Percentiles rank a stretch among this genome's conserved stretches.
Evolutionary conservation across 2,113 vertebrate genomes (phyloP).

Genomic region (Cyprinodon variegatus): DNA sequence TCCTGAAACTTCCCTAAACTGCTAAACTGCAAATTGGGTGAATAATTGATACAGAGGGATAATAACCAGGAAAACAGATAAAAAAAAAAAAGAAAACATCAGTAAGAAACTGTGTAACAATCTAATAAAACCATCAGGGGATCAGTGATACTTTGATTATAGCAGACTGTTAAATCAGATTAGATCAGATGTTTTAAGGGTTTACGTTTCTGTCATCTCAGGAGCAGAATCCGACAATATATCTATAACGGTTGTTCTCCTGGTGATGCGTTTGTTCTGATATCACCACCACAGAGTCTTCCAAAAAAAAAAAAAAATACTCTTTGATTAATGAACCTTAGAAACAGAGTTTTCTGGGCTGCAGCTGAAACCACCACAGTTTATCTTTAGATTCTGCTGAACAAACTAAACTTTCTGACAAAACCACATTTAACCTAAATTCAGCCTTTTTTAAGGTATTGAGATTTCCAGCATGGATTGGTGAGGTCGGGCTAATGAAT

Average conservation of each 20-base stretch:
- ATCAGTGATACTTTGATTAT: no score
- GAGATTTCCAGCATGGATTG: constrained; percentile 25
- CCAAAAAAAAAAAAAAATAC: no score
- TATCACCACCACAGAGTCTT: no score
- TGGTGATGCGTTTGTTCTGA: background rate
- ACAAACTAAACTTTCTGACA: background rate
- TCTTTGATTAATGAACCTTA: background rate
- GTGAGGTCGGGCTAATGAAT: constrained; percentile 35
- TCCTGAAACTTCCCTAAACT: no score
- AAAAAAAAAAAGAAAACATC: no score
- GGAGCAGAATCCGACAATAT: no score
- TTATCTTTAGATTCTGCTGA: constrained; percentile 1
- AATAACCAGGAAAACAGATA: background rate
- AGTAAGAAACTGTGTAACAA: no score
- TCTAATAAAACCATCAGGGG: no score
- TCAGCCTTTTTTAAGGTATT: background rate
- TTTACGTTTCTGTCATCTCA: no score
- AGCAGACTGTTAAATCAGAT: no score
- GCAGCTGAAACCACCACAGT: background rate
- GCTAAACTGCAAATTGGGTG: no score
- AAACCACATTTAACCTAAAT: constrained; percentile 8
- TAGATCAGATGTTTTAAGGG: background rate
- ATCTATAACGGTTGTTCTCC: background rate
- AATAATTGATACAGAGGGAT: no score
- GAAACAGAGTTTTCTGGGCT: background rate